Evolutionary conservation across 2,113 vertebrate genomes (phyloP), one percentile per base, ranked within the genome.

Genomic region (Tenebrosternarchus preto): DNA sequence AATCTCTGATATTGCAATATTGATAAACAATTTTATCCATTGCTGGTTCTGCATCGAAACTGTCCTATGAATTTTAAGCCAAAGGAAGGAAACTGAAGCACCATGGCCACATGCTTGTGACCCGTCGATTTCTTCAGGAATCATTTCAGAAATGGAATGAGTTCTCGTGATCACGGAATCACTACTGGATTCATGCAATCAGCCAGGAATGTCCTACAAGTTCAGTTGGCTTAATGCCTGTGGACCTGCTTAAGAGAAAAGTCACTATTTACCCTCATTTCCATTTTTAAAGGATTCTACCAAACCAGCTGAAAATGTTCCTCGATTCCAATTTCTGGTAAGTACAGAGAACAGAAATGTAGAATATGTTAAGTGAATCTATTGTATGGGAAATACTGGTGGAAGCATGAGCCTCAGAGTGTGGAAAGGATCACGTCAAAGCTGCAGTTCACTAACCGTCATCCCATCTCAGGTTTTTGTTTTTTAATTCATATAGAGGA

Each of bases 161-260:
- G 22, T 66, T 50, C 8, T 59, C 46, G 61, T 67, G 83, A 70
- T 66, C 61, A n/a, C 56, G 46, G 43, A n/a, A 75, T 75, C 61
- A 29, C 70, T 25, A 16, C 25, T 39, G 55, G 50, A 66, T 64
- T 60, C 31, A n/a, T 27, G 75, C 55, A 66, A 53, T 27, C 69
- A 9, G 16, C 46, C 22, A 36, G 4, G 29, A 27, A n/a, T 20
- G 83, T 66, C 57, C 57, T 46, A 63, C 61, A 63, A 63, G 43
- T 80, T 83, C 80, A 73, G 59, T 31, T 50, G 25, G 43, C 81
- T 80, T 67, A 84, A 83, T 74, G 68, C 76, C 29, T 73, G 70
- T 72, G 77, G 76, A 83, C 85, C 63, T 74, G 55, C 69, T 78
- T 78, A 76, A 78, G 61, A 60, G 78, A 77, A 84, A 84, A 74